These are phyloP conservation scores for Plagiodera versicolora DNA, from an alignment of 2,888 invertebrate species.

Conservation along the genomic window DNA sequence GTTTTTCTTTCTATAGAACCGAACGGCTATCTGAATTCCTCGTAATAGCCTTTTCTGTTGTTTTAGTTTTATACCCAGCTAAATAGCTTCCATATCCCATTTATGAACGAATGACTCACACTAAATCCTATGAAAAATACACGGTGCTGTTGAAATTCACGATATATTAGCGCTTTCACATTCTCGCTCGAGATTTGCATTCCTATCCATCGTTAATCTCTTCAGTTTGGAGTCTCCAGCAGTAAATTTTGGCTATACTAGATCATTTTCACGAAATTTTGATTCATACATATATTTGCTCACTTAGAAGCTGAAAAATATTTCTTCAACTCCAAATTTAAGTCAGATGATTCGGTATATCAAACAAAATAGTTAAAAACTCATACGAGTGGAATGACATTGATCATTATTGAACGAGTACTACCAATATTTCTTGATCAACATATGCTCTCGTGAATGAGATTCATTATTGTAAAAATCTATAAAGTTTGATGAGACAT, in stretches of 20 bases:
- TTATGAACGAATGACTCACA: not conserved
- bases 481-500: no score
- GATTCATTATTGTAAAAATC: no score
- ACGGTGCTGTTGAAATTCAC: not conserved
- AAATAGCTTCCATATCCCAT: not conserved
- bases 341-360: no score
- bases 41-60: not conserved
- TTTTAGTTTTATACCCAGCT: not conserved
- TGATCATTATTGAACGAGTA: no score
- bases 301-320: no score
- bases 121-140: not conserved
- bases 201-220: not conserved
- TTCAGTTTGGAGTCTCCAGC: not conserved
- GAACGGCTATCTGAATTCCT: not conserved
- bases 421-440: no score
- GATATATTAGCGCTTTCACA: not conserved
- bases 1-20: not conserved
- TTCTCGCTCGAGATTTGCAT: not conserved
- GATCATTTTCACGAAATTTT: not conserved
- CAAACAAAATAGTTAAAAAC: no score
- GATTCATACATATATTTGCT: not conserved
- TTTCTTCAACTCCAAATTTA: no score
- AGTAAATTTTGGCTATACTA: not conserved
- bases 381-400: no score
- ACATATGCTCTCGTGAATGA: no score